Evolutionary conservation across 2,113 vertebrate genomes (phyloP).

Genomic region (Acrocephalus arundinaceus): DNA sequence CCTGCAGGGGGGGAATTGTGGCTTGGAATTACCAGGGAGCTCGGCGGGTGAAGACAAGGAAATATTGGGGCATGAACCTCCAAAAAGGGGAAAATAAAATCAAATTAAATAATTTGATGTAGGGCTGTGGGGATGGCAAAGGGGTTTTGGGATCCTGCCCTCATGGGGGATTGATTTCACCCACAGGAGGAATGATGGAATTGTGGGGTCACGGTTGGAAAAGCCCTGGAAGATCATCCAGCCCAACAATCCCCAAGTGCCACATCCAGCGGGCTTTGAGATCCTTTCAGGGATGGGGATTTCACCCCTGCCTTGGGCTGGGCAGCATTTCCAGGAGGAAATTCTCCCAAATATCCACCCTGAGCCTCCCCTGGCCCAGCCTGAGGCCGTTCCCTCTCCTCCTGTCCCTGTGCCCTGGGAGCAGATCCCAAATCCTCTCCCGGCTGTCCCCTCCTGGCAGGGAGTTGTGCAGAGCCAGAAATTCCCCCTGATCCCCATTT

Average conservation of each 20-base stretch:
- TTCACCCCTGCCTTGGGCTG: background rate
- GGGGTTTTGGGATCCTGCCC: background rate
- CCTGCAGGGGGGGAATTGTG: background rate
- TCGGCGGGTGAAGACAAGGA: background rate
- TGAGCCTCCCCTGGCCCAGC: background rate
- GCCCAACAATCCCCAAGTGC: background rate
- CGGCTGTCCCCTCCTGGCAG: background rate
- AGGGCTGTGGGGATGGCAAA: background rate
- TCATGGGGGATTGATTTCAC: background rate
- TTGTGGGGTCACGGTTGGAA: background rate
- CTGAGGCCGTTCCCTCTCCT: background rate
- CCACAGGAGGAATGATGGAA: background rate
- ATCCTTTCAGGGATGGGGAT: background rate
- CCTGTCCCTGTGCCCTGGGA: background rate
- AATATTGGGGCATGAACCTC: fast-evolving
- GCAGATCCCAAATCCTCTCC: background rate
- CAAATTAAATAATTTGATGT: fast-evolving
- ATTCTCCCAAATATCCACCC: background rate
- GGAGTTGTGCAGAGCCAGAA: background rate
- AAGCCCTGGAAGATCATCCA: background rate
- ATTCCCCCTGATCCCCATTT: background rate
- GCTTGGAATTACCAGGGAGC: background rate
- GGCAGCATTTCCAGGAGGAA: fast-evolving
- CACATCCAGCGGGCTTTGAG: fast-evolving
- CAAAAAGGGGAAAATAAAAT: background rate